Percentiles rank a stretch among this genome's conserved stretches.
Conservation (phyloP, 2,888 invertebrate genomes). For the Vannuccia rotundouncinata region DNA sequence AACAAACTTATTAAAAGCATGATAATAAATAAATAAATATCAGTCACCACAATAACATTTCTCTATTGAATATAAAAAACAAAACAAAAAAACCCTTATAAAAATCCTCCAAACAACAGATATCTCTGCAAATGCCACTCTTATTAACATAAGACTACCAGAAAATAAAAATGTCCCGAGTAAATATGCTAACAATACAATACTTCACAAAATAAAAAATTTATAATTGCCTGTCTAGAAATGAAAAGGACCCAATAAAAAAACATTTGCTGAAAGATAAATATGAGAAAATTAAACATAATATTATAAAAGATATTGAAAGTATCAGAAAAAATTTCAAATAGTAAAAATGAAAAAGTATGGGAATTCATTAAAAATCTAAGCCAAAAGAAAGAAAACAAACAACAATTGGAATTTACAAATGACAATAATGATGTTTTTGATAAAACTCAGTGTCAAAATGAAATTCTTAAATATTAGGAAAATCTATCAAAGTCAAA, state of each 20-base stretch:
- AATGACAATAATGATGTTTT: slow-evolving; percentile 14
- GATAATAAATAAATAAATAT: neutral
- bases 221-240: neutral
- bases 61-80: neutral
- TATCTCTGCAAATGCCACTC: slow-evolving; percentile 10
- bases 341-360: slow-evolving; percentile 4
- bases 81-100: neutral
- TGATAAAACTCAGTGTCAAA: slow-evolving; percentile 10
- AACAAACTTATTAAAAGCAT: neutral
- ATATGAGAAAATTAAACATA: neutral
- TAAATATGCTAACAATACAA: neutral
- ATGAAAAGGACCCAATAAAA: neutral
- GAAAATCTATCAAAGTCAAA: slow-evolving; percentile 15
- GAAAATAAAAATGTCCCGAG: neutral
- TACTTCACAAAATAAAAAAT: neutral
- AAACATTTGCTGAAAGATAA: neutral
- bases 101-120: neutral
- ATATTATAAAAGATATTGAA: slow-evolving; percentile 10
- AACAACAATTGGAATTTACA: neutral
- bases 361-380: neutral
- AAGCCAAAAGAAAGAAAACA: neutral
- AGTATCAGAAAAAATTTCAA: neutral
- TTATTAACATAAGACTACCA: neutral
- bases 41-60: neutral
- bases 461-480: slow-evolving; percentile 1